A percentile compares a stretch with the other conserved stretches of the same genome.
phyloP scores from a whole-genome alignment of 2,113 vertebrate species.

The Athene noctua region DNA sequence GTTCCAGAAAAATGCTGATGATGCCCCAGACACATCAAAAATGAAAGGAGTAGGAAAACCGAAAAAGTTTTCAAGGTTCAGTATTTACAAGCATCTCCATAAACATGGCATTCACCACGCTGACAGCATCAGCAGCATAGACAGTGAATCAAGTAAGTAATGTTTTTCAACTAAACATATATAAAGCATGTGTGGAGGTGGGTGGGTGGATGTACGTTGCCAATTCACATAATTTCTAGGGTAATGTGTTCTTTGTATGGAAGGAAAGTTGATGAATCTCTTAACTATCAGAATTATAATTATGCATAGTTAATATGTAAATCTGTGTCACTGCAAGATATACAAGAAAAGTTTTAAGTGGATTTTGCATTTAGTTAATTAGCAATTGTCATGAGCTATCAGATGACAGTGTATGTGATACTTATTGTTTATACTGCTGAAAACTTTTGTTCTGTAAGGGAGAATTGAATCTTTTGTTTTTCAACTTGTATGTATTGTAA shows the following conservation, averaged over 20 bases:
- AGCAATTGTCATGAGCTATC: not conserved
- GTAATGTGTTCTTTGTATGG: not conserved
- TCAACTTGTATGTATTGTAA: not conserved
- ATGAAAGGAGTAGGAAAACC: slow-evolving; percentile 81
- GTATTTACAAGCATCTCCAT: slow-evolving; percentile 85
- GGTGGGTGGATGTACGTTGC: not conserved
- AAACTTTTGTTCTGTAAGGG: not conserved
- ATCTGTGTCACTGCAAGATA: not conserved
- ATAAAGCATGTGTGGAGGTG: not conserved
- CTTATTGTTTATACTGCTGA: not conserved
- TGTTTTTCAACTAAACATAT: not conserved
- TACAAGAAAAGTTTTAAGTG: not conserved
- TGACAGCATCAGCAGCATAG: slow-evolving; percentile 87
- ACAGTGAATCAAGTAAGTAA: slow-evolving; percentile 85
- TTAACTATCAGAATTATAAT: not conserved
- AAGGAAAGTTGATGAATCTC: not conserved
- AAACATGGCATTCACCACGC: slow-evolving; percentile 75
- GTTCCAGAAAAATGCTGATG: slow-evolving; percentile 8
- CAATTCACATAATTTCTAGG: not conserved
- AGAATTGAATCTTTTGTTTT: not conserved
- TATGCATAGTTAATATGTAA: not conserved
- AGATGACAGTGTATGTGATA: not conserved
- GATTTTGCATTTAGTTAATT: not conserved
- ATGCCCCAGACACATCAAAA: slow-evolving; percentile 75
- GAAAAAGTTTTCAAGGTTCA: slow-evolving; percentile 81